Percentiles rank a stretch among this genome's conserved stretches.
Conservation (phyloP, 2,797 vertebrate species). For the Pogoniulus pusillus region DNA sequence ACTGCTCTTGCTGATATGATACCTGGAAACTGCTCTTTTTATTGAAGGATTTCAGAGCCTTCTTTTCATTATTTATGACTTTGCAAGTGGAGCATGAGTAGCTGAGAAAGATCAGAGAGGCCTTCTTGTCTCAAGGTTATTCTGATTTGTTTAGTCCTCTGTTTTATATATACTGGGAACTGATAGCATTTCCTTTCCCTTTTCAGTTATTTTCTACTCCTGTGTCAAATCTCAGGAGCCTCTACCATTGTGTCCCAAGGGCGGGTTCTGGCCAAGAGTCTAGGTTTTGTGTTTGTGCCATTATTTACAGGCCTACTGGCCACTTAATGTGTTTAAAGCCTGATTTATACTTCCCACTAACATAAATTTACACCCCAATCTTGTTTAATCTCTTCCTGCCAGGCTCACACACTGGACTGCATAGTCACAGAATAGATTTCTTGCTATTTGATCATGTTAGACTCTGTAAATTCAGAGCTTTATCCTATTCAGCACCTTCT, state of each 20-base stretch:
- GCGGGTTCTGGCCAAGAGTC: background rate
- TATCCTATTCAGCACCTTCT: background rate
- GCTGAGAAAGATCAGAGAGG: conserved; percentile 31
- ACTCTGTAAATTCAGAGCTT: background rate
- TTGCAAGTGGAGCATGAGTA: background rate
- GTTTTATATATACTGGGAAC: background rate
- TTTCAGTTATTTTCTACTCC: background rate
- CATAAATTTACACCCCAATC: background rate
- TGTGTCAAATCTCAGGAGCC: background rate
- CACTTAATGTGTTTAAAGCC: background rate
- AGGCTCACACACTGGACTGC: background rate
- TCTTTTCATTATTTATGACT: background rate
- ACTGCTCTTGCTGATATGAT: background rate
- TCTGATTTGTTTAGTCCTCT: conserved; percentile 19
- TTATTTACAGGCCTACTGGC: background rate
- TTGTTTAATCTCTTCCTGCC: background rate
- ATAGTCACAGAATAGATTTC: background rate
- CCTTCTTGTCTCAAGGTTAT: conserved; percentile 43
- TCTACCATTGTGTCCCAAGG: background rate
- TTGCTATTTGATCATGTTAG: background rate
- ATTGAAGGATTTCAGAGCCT: background rate
- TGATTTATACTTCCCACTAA: background rate
- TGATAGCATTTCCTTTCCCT: background rate
- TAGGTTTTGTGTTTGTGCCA: background rate
- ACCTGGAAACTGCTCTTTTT: background rate